These are phyloP conservation scores for Clostera curtula DNA, from an alignment of 2,888 invertebrate species.

Conservation along the genomic window DNA sequence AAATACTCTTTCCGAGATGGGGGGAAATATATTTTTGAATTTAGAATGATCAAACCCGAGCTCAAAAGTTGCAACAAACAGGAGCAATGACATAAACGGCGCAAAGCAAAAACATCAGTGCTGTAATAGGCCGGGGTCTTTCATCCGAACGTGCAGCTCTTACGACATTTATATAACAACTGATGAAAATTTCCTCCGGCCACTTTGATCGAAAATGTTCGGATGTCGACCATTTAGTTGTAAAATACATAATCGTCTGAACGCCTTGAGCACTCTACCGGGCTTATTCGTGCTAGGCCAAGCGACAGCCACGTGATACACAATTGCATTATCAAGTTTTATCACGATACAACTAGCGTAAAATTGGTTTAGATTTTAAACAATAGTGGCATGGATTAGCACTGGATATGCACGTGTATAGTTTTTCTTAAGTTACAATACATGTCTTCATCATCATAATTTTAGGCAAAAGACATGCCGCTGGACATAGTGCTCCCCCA, in stretches of 20 bases:
- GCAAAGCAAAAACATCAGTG: slow-evolving; percentile 14
- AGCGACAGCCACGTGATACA: slow-evolving; percentile 1
- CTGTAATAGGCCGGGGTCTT: slow-evolving; percentile 9
- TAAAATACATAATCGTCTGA: slow-evolving; percentile 21
- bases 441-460: no score
- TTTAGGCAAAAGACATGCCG: no score
- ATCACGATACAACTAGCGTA: no score
- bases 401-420: no score
- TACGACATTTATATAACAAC: slow-evolving; percentile 19
- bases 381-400: no score
- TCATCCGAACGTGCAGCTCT: slow-evolving; percentile 7
- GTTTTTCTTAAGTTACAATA: no score
- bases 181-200: slow-evolving; percentile 9
- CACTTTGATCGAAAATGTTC: slow-evolving; percentile 15
- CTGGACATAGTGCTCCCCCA: no score
- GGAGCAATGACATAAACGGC: slow-evolving; percentile 1
- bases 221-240: slow-evolving; percentile 32
- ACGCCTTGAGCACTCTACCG: slow-evolving; percentile 7
- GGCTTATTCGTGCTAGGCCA: slow-evolving; percentile 6
- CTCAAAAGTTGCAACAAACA: background rate
- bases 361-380: no score
- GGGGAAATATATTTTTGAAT: no score
- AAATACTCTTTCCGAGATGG: no score
- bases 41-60: background rate
- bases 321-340: no score